Conservation (phyloP, 2,888 invertebrate species). For the Meteorus cinctellus region DNA sequence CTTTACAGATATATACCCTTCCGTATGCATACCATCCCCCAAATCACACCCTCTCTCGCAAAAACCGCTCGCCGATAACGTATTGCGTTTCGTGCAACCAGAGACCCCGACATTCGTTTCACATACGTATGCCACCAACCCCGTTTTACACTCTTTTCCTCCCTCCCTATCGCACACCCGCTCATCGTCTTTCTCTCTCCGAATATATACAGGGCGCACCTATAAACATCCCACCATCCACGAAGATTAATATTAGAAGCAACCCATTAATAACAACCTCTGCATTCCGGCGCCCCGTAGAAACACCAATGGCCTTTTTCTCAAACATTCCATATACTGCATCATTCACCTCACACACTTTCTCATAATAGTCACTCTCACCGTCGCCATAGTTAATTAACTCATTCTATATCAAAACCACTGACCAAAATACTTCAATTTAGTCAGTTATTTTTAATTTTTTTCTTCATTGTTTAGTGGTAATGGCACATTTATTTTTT, state of each 20-base stretch:
- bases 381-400: not conserved
- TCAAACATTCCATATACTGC: not conserved
- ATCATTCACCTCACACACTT: not conserved
- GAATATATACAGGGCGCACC: conserved; percentile 25
- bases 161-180: not conserved
- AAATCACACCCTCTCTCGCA: conserved; percentile 12
- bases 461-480: no score
- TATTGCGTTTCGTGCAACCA: conserved; percentile 62
- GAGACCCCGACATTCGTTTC: conserved; percentile 66
- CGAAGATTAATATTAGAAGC: conserved; percentile 63
- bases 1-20: not conserved
- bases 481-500: no score
- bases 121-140: conserved; percentile 51
- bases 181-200: conserved; percentile 37
- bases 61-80: conserved; percentile 62
- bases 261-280: conserved; percentile 63
- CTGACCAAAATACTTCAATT: not conserved
- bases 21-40: not conserved
- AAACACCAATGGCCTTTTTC: conserved; percentile 31
- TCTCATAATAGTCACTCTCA: not conserved
- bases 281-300: conserved; percentile 56
- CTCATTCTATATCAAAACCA: not conserved
- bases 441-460: not conserved
- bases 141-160: conserved; percentile 24
- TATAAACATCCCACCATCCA: conserved; percentile 50